Percentiles rank a stretch among this genome's conserved stretches.
Conservation (phyloP, 2,888 invertebrate genomes). For the Sicus ferrugineus region DNA sequence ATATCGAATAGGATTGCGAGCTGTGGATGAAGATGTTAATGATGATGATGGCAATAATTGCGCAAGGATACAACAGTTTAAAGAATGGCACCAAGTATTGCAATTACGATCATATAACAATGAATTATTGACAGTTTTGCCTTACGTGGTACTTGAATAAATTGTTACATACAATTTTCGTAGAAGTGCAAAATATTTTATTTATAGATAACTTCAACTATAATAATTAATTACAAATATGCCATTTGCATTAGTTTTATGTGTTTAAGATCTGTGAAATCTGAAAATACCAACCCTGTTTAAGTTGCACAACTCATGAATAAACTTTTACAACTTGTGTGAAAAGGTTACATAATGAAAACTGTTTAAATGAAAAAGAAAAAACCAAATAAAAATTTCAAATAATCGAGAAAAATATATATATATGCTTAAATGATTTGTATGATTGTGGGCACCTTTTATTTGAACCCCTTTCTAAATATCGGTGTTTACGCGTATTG, state of each 20-base stretch:
- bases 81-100: slow-evolving; percentile 91
- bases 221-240: neutral
- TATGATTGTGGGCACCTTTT: too few species aligned
- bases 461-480: too few species aligned
- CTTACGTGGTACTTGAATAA: slow-evolving; percentile 95
- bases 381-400: too few species aligned
- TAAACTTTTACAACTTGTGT: too few species aligned
- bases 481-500: too few species aligned
- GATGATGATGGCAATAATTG: slow-evolving; percentile 47
- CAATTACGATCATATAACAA: slow-evolving; percentile 77
- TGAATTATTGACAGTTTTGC: slow-evolving; percentile 88
- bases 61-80: slow-evolving; percentile 68
- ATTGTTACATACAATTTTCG: slow-evolving; percentile 11
- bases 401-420: too few species aligned
- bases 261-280: neutral
- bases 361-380: too few species aligned
- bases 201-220: neutral
- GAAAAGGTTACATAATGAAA: too few species aligned
- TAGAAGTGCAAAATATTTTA: slow-evolving; percentile 2
- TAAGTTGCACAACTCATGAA: too few species aligned
- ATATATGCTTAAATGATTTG: too few species aligned
- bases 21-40: slow-evolving; percentile 45
- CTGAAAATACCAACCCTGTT: too few species aligned
- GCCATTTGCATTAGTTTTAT: neutral
- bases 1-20: slow-evolving; percentile 53